Percentiles rank a stretch among this genome's conserved stretches.
These are phyloP conservation scores for Drymodes brunneopygia DNA, from an alignment of 2,113 vertebrate species.

Conservation along the genomic window DNA sequence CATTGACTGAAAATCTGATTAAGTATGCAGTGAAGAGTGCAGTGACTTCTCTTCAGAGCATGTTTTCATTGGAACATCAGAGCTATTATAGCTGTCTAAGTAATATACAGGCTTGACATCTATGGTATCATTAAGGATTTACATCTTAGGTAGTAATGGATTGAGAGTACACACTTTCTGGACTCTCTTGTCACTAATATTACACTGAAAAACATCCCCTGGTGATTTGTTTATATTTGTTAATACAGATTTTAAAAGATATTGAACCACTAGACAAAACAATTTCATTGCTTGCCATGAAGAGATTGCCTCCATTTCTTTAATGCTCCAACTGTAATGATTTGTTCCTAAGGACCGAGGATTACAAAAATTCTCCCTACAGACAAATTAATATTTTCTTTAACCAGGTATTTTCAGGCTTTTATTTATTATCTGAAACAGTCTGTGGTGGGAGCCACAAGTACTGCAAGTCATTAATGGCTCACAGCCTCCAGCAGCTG, in stretches of 20 bases:
- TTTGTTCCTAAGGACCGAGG: background rate
- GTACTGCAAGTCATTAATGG: background rate
- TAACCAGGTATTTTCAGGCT: background rate
- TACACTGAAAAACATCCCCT: background rate
- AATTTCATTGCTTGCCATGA: background rate
- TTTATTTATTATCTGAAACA: background rate
- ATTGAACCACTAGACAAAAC: background rate
- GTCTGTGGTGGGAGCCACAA: background rate
- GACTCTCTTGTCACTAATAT: background rate
- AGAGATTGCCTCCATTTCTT: background rate
- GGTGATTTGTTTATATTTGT: background rate
- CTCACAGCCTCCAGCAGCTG: background rate
- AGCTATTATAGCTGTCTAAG: conserved; percentile 2
- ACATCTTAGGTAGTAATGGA: background rate
- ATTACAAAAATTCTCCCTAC: background rate
- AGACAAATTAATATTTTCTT: background rate
- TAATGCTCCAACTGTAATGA: background rate
- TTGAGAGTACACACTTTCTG: background rate
- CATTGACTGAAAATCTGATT: background rate
- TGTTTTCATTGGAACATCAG: background rate
- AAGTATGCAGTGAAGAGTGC: background rate
- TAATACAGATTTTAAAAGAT: background rate
- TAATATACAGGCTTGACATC: background rate
- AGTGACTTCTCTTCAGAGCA: background rate
- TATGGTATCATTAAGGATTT: conserved; percentile 7